These are phyloP conservation scores for Lutraria lutraria DNA, from an alignment of 2,888 invertebrate species.

Conservation along the genomic window DNA sequence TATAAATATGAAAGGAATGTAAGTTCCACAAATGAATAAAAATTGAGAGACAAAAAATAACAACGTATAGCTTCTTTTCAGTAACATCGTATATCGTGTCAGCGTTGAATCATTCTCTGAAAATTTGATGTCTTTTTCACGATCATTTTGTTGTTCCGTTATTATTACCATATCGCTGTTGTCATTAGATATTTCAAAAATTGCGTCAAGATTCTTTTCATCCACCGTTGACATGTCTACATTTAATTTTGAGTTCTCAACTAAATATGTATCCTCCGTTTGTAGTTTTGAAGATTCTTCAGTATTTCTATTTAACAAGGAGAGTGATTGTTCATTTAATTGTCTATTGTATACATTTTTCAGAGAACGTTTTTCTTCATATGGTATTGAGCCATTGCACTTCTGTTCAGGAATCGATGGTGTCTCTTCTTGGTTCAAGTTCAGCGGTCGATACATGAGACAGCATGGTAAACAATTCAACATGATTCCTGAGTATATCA, in stretches of 20 bases:
- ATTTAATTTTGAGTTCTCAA: not conserved
- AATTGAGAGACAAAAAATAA: conserved; percentile 95
- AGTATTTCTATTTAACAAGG: not conserved
- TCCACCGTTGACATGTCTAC: not conserved
- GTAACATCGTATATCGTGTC: conserved; percentile 7
- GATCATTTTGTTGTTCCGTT: not conserved
- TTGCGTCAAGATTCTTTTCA: not conserved
- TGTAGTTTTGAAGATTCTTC: not conserved
- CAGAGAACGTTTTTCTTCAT: not conserved
- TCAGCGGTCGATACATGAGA: conserved; percentile 26
- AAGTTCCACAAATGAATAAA: conserved; percentile 96
- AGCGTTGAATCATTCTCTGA: not conserved
- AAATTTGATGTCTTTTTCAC: not conserved
- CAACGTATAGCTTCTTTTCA: conserved; percentile 89
- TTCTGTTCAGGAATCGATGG: no score
- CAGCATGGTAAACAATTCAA: conserved; percentile 94
- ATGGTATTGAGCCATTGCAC: not conserved
- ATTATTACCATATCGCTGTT: not conserved
- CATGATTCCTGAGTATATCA: conserved; percentile 93
- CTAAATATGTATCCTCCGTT: no score
- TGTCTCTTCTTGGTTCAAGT: not conserved
- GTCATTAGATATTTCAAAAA: not conserved
- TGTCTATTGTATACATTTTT: not conserved
- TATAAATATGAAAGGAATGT: conserved; percentile 96
- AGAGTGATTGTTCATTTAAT: not conserved